A percentile compares a stretch with the other conserved stretches of the same genome.
These are phyloP conservation scores for Sebastes nivosus DNA, from an alignment of 2,797 vertebrate genomes.

Conservation along the genomic window DNA sequence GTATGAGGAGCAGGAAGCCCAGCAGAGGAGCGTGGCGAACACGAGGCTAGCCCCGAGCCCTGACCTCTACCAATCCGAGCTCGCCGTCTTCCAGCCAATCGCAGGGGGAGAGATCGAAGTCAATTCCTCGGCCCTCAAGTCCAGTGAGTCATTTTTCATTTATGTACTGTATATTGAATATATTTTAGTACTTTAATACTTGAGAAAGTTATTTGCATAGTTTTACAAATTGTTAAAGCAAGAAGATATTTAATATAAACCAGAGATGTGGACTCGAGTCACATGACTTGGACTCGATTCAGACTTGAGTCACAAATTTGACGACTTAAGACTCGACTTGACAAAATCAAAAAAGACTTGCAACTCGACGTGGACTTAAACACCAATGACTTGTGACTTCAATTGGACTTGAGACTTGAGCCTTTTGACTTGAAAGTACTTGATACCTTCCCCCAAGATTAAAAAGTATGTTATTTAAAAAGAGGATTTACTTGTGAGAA, in stretches of 20 bases:
- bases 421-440: too few species aligned
- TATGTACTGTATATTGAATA: background rate
- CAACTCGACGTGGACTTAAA: too few species aligned
- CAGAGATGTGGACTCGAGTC: too few species aligned
- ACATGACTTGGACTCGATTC: too few species aligned
- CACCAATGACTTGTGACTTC: too few species aligned
- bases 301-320: too few species aligned
- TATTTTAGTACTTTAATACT: background rate
- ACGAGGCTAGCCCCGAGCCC: slow-evolving; percentile 81
- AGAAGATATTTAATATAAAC: background rate
- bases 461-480: too few species aligned
- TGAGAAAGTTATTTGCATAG: background rate
- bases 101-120: slow-evolving; percentile 94
- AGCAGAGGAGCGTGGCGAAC: slow-evolving; percentile 77
- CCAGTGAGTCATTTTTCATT: slow-evolving; percentile 83
- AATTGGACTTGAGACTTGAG: too few species aligned
- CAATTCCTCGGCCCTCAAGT: slow-evolving; percentile 91
- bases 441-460: too few species aligned
- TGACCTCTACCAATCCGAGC: slow-evolving; percentile 90
- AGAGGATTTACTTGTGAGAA: too few species aligned
- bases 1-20: slow-evolving; percentile 89
- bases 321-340: too few species aligned
- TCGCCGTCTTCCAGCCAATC: slow-evolving; percentile 90
- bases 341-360: too few species aligned
- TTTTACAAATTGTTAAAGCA: background rate